Conservation (phyloP, 2,888 invertebrate genomes). For the Drosophila testacea region DNA sequence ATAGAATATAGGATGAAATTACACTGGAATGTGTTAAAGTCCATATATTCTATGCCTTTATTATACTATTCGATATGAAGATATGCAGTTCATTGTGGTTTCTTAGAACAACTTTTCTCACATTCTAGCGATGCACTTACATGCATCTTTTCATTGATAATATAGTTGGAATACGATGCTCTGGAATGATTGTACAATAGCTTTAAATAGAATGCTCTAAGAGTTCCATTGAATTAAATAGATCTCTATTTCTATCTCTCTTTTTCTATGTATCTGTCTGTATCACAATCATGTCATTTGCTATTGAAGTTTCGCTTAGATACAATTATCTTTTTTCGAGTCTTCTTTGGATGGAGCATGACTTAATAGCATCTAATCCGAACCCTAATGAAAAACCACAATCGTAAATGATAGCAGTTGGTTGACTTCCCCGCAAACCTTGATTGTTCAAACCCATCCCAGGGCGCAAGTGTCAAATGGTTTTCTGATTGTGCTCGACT, state of each 20-base stretch:
- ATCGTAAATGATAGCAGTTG: slow-evolving; percentile 35
- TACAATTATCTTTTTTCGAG: not conserved
- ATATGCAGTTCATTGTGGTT: too few relatives aligned
- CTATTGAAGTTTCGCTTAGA: slow-evolving; percentile 13
- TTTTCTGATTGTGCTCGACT: slow-evolving; percentile 33
- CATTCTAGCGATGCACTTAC: not conserved
- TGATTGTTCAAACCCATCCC: slow-evolving; percentile 21
- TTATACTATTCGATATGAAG: too few relatives aligned
- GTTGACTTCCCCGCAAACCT: not conserved
- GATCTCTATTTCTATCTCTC: not conserved
- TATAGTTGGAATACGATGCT: not conserved
- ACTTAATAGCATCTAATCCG: slow-evolving; percentile 18
- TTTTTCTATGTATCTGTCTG: not conserved
- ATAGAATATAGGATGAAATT: not conserved
- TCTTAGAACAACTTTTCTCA: not conserved
- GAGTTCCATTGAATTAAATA: slow-evolving; percentile 22
- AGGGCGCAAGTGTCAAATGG: slow-evolving; percentile 58
- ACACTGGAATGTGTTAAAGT: too few relatives aligned
- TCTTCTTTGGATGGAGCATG: slow-evolving; percentile 1
- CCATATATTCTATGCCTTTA: too few relatives aligned
- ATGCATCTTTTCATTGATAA: too few relatives aligned
- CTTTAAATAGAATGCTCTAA: not conserved
- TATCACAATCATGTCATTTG: slow-evolving; percentile 6
- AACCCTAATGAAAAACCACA: slow-evolving; percentile 20
- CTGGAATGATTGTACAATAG: not conserved